Evolutionary conservation across 2,797 vertebrate genomes (phyloP), one percentile per base, ranked within the genome.

Genomic region (Tamandua tetradactyla): DNA sequence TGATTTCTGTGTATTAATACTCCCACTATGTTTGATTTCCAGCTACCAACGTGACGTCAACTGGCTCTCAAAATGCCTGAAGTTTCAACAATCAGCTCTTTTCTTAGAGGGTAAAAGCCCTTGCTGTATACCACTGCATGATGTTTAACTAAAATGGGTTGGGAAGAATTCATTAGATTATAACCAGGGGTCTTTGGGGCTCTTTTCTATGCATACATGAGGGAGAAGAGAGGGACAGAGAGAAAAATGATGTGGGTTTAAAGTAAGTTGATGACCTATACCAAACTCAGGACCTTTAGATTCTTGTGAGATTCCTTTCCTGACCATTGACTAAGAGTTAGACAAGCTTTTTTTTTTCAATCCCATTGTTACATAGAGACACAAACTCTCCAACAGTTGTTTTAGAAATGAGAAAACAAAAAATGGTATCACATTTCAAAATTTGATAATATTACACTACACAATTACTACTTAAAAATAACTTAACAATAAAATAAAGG

Each of bases 121-220:
- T 0, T 64, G 7, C 44, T 87, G 3, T 32, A 18, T 14, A n/a
- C 23, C 17, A 42, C 9, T 35, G 4, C 10, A 75, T n/a, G 18
- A 42, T 30, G 1, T 12, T 79, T n/a, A 62, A 72, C 44, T 47
- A 47, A 61, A 68, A 17, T 8, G 40, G 27, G 2, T 18, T 66
- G 7, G 11, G 9, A 88, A n/a, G 44, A 57, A 44, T 35, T n/a
- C 23, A 25, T 23, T 44, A 47, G 15, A 44, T 79, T 20, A 8
- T 11, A 61, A 32, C 10, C 6, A 80, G n/a, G 22, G 32, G n/a
- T 74, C 47, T 78, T 0, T 11, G n/a, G 32, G 25, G 30, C 32
- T 32, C 13, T 80, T 23, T 15, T 37, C 5, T 37, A 5, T 55
- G 3, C 71, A 49, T 49, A 0, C 2, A 0, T 6, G 6, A 35